These are phyloP conservation scores for Temnopleurus reevesii DNA, from an alignment of 53 echinoderm and acorn worm species.

Conservation along the genomic window DNA sequence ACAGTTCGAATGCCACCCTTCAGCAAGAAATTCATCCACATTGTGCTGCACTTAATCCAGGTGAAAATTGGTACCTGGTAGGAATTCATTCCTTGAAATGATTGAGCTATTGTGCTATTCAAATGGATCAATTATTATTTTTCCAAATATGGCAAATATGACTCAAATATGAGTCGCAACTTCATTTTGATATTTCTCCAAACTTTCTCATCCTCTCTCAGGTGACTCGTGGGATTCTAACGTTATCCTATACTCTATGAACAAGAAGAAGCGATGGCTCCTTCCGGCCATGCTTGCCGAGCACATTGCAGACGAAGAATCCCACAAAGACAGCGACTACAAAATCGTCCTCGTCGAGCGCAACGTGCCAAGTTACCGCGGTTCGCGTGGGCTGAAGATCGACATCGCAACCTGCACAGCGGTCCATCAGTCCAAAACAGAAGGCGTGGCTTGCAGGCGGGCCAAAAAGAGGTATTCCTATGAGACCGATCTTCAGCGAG, in stretches of 20 bases:
- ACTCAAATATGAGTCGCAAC: too few relatives aligned
- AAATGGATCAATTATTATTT: too few relatives aligned
- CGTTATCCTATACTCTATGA: conserved; percentile 27
- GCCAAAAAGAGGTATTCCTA: conserved; percentile 9
- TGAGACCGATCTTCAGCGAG: background rate
- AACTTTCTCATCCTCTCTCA: too few relatives aligned
- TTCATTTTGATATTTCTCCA: too few relatives aligned
- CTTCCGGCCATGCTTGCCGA: conserved; percentile 31
- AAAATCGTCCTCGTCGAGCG: conserved; percentile 2
- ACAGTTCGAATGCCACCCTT: too few relatives aligned
- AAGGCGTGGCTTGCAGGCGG: background rate
- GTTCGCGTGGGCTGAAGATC: background rate
- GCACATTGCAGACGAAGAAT: conserved; percentile 14
- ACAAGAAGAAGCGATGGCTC: conserved; percentile 44
- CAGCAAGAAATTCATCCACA: too few relatives aligned
- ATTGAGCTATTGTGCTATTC: too few relatives aligned
- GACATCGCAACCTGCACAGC: background rate
- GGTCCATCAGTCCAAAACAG: background rate
- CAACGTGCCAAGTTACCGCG: background rate
- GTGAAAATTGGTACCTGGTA: too few relatives aligned
- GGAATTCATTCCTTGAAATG: too few relatives aligned
- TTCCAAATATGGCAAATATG: too few relatives aligned
- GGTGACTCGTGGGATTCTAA: too few relatives aligned
- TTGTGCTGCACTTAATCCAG: too few relatives aligned
- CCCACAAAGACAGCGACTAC: conserved; percentile 3